Evolutionary conservation across 2,888 invertebrate genomes (phyloP), one percentile per base, ranked within the genome.

Genomic region (Eupithecia tripunctaria): DNA sequence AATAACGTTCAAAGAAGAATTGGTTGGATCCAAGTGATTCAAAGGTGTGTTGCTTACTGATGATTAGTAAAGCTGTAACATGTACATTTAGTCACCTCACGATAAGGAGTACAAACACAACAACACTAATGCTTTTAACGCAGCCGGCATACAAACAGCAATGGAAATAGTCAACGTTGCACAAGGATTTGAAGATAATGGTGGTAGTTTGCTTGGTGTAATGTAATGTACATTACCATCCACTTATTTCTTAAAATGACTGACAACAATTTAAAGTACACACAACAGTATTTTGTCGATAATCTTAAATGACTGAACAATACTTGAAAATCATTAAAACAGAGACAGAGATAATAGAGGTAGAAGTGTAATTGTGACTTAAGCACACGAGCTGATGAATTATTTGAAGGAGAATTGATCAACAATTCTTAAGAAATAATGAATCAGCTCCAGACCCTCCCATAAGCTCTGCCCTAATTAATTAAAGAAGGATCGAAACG

Each of bases 31-130:
- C n/a, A 36, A 36, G n/a, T 36, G 36, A 63, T 63, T n/a, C 36
- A 36, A 36, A 36, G 36, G 36, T 36, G 36, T n/a, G 21, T 36
- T 29, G 12, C 62, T 62, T 32, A 63, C 32, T 32, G 32, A 32
- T 32, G 6, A 32, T 64, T 14, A 10, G 63, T 29, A 36, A 38
- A 64, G 64, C 64, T 36, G 38, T 38, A 63, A 38, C 38, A 64
- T 63, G 27, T 36, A 63, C 78, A 82, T 76, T 78, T 71, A 80
- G 77, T 78, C 78, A 79, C 74, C 78, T 75, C 76, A 72, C 79
- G 86, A 86, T 86, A 85, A 84, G 82, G 82, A 78, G 63, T 67
- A 82, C 83, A 83, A 85, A 86, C 79, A 85, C 71, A 73, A 76
- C 78, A 74, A 79, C 71, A 72, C 71, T 76, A 76, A 78, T 72